Evolutionary conservation across 2,888 invertebrate species (phyloP).

Genomic region (Hypomecis punctinalis): DNA sequence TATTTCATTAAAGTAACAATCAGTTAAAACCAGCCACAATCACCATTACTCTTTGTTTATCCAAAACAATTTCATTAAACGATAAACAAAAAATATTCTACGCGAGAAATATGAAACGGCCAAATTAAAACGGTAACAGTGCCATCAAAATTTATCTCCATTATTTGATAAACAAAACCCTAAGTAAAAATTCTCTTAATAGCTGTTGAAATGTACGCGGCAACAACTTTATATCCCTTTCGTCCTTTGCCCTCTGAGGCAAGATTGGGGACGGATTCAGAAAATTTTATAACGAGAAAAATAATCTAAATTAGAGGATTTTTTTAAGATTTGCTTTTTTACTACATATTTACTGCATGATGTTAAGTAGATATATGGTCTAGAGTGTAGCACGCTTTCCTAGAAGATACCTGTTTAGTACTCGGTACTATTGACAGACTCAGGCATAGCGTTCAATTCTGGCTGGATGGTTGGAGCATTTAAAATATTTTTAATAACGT

Average conservation of each 20-base stretch:
- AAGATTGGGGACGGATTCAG: constrained; percentile 12
- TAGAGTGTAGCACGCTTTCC: too few relatives aligned
- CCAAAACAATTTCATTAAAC: constrained; percentile 14
- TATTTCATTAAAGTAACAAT: background rate
- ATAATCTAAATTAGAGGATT: background rate
- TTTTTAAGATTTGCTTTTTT: too few relatives aligned
- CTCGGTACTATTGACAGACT: too few relatives aligned
- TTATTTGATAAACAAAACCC: constrained; percentile 37
- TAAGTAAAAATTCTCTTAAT: constrained; percentile 32
- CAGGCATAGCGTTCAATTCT: too few relatives aligned
- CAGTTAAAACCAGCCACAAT: background rate
- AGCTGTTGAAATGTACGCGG: constrained; percentile 33
- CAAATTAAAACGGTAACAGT: constrained; percentile 30
- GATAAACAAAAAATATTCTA: constrained; percentile 19
- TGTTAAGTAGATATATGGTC: too few relatives aligned
- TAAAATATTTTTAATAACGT: too few relatives aligned
- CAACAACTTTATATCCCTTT: constrained; percentile 36
- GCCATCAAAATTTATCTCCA: constrained; percentile 35
- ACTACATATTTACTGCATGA: too few relatives aligned
- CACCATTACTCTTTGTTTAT: background rate
- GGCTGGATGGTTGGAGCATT: too few relatives aligned
- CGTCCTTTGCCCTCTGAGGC: constrained; percentile 34
- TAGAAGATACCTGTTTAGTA: too few relatives aligned
- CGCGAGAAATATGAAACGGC: constrained; percentile 25
- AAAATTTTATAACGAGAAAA: background rate